Conservation (phyloP, 2,797 vertebrate species). For the Linurgus olivaceus region DNA sequence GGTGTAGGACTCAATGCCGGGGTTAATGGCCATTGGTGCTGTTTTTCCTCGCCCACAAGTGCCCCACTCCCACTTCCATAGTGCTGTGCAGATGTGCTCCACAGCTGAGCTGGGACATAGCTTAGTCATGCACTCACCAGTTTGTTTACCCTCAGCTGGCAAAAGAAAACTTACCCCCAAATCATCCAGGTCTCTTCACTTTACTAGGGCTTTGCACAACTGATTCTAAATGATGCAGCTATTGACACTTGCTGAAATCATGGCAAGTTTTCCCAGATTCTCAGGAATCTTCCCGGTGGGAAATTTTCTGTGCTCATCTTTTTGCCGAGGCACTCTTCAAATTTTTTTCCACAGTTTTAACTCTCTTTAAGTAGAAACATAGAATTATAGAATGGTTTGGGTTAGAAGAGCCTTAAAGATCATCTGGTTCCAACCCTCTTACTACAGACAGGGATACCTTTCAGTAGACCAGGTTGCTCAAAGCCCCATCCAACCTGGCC, state of each 20-base stretch:
- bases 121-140: fast-evolving
- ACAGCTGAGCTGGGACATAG: neutral
- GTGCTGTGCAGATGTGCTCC: fast-evolving
- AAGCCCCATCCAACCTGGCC: neutral
- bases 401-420: neutral
- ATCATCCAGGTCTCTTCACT: neutral
- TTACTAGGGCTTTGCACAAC: neutral
- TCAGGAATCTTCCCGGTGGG: neutral
- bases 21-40: fast-evolving
- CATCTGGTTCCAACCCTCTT: neutral
- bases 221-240: neutral
- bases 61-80: fast-evolving
- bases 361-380: neutral
- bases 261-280: neutral
- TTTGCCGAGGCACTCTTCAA: neutral
- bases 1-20: neutral
- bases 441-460: neutral
- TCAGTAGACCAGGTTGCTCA: neutral
- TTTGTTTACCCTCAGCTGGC: neutral
- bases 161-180: neutral
- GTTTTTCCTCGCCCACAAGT: fast-evolving
- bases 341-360: neutral
- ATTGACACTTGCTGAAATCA: neutral
- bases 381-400: neutral
- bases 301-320: neutral